These are phyloP conservation scores for Cyclopterus lumpus DNA, from an alignment of 2,797 vertebrate species.

Conservation along the genomic window DNA sequence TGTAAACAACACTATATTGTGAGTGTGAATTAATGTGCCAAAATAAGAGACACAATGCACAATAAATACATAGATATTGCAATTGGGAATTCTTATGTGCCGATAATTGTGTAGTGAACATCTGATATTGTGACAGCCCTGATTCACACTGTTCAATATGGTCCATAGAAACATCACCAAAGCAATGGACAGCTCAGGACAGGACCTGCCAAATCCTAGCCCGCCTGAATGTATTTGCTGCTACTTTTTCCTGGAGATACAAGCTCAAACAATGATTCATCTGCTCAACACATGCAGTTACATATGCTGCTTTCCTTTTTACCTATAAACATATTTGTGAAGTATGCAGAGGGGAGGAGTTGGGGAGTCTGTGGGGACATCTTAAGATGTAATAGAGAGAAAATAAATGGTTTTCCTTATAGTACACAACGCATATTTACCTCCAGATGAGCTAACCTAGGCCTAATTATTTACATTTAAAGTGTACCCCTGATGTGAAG, in stretches of 20 bases:
- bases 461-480: slow-evolving; percentile 50
- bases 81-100: not conserved
- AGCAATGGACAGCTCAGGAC: slow-evolving; percentile 34
- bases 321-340: slow-evolving; percentile 31
- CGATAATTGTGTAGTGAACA: not conserved
- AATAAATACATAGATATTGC: not conserved
- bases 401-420: slow-evolving; percentile 27
- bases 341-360: slow-evolving; percentile 13
- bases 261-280: slow-evolving; percentile 66
- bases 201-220: slow-evolving; percentile 43
- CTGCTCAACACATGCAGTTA: slow-evolving; percentile 75
- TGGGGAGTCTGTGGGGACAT: not conserved
- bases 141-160: slow-evolving; percentile 7
- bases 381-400: slow-evolving; percentile 2
- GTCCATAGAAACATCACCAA: slow-evolving; percentile 44
- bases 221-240: slow-evolving; percentile 51
- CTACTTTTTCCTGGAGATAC: slow-evolving; percentile 66
- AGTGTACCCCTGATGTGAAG: slow-evolving; percentile 30
- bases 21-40: not conserved
- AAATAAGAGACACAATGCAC: not conserved
- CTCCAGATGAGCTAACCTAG: slow-evolving; percentile 19
- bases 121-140: not conserved
- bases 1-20: not conserved
- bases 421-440: slow-evolving; percentile 9
- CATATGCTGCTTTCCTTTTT: slow-evolving; percentile 53